Evolutionary conservation across 2,113 vertebrate species (phyloP).

Genomic region (Sciurus niger): DNA sequence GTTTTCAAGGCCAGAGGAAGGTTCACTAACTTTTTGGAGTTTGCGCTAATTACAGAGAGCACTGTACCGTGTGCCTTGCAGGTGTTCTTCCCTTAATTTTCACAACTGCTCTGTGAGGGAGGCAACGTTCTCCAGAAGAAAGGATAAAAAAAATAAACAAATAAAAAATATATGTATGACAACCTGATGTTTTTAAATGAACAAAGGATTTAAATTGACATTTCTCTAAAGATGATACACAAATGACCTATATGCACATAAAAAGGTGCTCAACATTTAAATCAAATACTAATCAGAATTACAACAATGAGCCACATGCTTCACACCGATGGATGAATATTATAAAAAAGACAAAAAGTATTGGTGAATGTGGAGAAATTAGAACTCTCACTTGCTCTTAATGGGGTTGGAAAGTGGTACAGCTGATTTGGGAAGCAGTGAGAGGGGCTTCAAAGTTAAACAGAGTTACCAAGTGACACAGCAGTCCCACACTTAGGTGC

Average conservation of each 20-base stretch:
- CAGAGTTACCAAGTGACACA: not conserved
- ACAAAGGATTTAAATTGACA: not conserved
- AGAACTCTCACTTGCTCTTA: not conserved
- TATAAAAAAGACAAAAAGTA: not conserved
- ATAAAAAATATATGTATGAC: not conserved
- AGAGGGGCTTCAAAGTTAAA: not conserved
- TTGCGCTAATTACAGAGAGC: not conserved
- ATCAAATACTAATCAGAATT: not conserved
- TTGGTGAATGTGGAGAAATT: not conserved
- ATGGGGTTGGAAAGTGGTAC: not conserved
- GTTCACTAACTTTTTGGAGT: not conserved
- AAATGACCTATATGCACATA: not conserved
- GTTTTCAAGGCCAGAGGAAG: not conserved
- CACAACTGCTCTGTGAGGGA: not conserved
- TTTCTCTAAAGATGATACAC: constrained; percentile 5
- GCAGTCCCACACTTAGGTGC: not conserved
- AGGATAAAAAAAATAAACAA: too few species aligned
- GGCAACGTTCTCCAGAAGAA: not conserved
- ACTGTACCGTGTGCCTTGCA: not conserved
- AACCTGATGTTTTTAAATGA: not conserved
- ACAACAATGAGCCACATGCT: not conserved
- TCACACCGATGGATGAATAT: not conserved
- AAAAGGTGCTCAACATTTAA: not conserved
- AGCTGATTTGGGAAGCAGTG: not conserved
- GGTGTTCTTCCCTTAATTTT: not conserved